Base-by-base conservation (phyloP, 2,113 vertebrate species). In the Oreochromis tanganicae region DNA sequence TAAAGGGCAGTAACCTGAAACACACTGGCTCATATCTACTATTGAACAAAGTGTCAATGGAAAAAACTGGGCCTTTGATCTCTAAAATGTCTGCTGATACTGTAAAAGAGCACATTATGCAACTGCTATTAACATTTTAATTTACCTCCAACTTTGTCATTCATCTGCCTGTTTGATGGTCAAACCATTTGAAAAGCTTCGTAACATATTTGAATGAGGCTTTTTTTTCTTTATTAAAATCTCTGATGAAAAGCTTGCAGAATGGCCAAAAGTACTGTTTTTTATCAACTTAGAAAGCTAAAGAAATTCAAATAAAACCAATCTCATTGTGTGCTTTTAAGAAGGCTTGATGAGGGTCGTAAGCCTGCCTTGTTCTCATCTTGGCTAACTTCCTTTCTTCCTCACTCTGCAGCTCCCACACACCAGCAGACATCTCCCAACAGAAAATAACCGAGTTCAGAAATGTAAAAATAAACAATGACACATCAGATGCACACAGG, bases 301-400 rank as follows among this genome's bases (percentile, higher is more conserved):
- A 52, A 50, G 41, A 59, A 46, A 61, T 43, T 3, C 1, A 6
- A 56, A 73, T 27, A 27, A 6, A n/a, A 81, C 16, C n/a, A 38
- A 52, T 27, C 41, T 68, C 5, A 21, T 9, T 48, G 21, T 17
- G 24, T 43, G 80, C 19, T 80, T 66, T 48, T 61, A 54, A 75
- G 21, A 85, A 17, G 68, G 48, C 34, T 16, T 38, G 78, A 83
- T 38, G 81, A 66, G 41, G 79, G 80, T 54, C 48, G 32, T n/a
- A 48, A 75, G 27, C 19, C n/a, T 66, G 55, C 12, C 55, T 88
- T 91, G 82, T 82, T 90, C 71, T 93, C 63, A 66, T 85, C 86
- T 82, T 90, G 71, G 48, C 79, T 66, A 19, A 36, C 38, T 17
- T 59, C 17, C 63, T 9, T 9, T 66, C 71, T 29, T 48, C 21